Conservation (phyloP, 1,140 invertebrate genomes). For the Leucophenga varia region DNA sequence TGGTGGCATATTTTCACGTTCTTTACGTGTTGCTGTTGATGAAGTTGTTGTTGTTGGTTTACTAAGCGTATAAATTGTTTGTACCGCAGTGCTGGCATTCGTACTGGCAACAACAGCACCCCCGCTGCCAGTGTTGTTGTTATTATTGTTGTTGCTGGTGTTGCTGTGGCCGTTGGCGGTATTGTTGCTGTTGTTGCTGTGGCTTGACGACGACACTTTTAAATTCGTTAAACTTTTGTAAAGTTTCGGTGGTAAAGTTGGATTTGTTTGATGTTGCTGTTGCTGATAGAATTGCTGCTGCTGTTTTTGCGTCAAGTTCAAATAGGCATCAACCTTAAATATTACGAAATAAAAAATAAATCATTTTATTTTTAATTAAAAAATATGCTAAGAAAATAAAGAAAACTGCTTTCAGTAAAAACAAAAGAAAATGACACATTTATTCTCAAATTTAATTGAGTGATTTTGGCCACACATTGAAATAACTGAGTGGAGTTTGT, state of each 20-base stretch:
- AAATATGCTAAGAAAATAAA: too few species aligned
- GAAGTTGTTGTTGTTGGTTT: slow-evolving; percentile 14
- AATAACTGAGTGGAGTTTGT: too few species aligned
- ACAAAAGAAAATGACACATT: too few species aligned
- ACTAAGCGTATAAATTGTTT: slow-evolving; percentile 46
- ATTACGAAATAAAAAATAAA: too few species aligned
- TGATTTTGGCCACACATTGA: too few species aligned
- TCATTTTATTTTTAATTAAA: too few species aligned
- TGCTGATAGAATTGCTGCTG: slow-evolving; percentile 38
- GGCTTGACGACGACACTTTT: slow-evolving; percentile 29
- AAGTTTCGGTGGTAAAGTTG: slow-evolving; percentile 56
- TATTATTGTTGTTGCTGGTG: slow-evolving; percentile 17
- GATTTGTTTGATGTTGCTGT: slow-evolving; percentile 40
- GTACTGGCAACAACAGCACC: not conserved
- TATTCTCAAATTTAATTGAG: too few species aligned
- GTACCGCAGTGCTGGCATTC: slow-evolving; percentile 31
- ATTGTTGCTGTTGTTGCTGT: slow-evolving; percentile 6
- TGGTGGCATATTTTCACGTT: slow-evolving; percentile 26
- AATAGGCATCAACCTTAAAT: slow-evolving; percentile 49
- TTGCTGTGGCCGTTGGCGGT: slow-evolving; percentile 22
- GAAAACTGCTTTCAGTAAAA: too few species aligned
- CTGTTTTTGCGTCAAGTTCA: slow-evolving; percentile 49
- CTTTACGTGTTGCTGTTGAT: slow-evolving; percentile 23
- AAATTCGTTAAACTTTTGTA: slow-evolving; percentile 56
- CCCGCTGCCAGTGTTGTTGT: slow-evolving; percentile 6